Percentiles rank a stretch among this genome's conserved stretches.
These are phyloP conservation scores for Plumapathes pennacea DNA, from an alignment of 92 coral and sea anemone genomes.

Conservation along the genomic window DNA sequence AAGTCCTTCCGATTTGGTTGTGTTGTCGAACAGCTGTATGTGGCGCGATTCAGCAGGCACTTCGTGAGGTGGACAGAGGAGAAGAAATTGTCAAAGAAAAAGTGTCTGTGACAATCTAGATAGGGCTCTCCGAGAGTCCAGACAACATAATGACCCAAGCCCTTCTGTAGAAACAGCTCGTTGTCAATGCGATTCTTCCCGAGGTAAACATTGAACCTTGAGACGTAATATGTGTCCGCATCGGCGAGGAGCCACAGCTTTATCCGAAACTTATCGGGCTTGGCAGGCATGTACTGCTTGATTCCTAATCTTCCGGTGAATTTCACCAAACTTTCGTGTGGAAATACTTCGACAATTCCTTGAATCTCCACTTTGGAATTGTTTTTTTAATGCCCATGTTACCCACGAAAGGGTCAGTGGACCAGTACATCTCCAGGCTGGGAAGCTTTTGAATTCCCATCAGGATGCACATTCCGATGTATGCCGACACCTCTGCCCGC, in stretches of 20 bases:
- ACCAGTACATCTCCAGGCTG: conserved; percentile 17
- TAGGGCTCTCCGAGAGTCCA: conserved; percentile 24
- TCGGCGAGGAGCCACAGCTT: conserved; percentile 22
- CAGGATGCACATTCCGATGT: conserved; percentile 18
- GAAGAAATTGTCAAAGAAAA: conserved; percentile 10
- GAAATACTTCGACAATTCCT: conserved; percentile 7
- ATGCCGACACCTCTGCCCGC: conserved; percentile 5
- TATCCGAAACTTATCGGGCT: too few relatives aligned
- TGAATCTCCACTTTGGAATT: conserved; percentile 15
- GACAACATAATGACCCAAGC: conserved; percentile 18
- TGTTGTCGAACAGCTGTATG: conserved; percentile 4
- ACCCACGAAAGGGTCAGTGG: conserved; percentile 28
- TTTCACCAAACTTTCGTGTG: conserved; percentile 6
- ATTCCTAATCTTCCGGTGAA: conserved; percentile 1
- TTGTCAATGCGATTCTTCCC: conserved; percentile 9
- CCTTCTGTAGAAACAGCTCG: conserved; percentile 14
- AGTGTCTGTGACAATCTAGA: neutral
- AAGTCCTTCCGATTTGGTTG: conserved; percentile 5
- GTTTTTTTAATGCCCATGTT: conserved; percentile 29
- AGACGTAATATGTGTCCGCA: conserved; percentile 18
- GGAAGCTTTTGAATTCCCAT: conserved; percentile 35
- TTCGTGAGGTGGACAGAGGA: neutral
- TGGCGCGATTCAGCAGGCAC: neutral
- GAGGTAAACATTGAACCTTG: conserved; percentile 20
- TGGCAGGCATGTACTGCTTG: too few relatives aligned